These are phyloP conservation scores for Actinia tenebrosa DNA, from an alignment of 64 coral and sea anemone genomes.

Conservation along the genomic window DNA sequence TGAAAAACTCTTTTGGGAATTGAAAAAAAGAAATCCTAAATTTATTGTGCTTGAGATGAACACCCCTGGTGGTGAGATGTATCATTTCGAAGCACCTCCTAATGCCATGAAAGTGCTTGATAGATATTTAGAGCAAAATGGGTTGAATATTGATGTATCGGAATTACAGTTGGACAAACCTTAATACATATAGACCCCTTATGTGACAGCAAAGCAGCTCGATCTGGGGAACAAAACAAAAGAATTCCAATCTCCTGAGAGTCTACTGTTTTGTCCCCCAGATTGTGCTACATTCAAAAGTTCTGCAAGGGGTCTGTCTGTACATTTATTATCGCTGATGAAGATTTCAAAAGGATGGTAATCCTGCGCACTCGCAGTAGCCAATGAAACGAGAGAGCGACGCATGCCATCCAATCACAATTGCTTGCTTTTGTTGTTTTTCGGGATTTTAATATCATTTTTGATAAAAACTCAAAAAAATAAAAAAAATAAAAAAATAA, in stretches of 20 bases:
- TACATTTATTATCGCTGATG: neutral
- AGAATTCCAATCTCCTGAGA: too few species aligned
- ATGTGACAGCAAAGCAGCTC: too few species aligned
- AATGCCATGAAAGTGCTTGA: slow-evolving; percentile 53
- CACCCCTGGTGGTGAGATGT: slow-evolving; percentile 58
- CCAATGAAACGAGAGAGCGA: too few species aligned
- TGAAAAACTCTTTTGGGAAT: slow-evolving; percentile 42
- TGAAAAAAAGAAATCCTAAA: slow-evolving; percentile 52
- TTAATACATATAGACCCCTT: neutral
- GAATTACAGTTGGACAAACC: neutral
- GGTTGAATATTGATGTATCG: slow-evolving; percentile 3
- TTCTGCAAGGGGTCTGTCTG: too few species aligned
- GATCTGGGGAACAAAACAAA: too few species aligned
- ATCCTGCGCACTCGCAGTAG: too few species aligned
- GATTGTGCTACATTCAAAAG: too few species aligned
- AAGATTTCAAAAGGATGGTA: too few species aligned
- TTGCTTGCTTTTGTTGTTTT: neutral
- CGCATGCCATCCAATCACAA: neutral
- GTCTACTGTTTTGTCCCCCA: too few species aligned
- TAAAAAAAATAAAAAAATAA: too few species aligned
- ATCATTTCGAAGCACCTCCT: slow-evolving; percentile 63
- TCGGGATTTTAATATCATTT: too few species aligned
- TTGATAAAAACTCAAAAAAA: too few species aligned
- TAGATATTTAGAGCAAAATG: slow-evolving; percentile 64
- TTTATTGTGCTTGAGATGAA: slow-evolving; percentile 61